Evolutionary conservation across 1,140 invertebrate species (phyloP).

Genomic region (Arctopsyche grandis): DNA sequence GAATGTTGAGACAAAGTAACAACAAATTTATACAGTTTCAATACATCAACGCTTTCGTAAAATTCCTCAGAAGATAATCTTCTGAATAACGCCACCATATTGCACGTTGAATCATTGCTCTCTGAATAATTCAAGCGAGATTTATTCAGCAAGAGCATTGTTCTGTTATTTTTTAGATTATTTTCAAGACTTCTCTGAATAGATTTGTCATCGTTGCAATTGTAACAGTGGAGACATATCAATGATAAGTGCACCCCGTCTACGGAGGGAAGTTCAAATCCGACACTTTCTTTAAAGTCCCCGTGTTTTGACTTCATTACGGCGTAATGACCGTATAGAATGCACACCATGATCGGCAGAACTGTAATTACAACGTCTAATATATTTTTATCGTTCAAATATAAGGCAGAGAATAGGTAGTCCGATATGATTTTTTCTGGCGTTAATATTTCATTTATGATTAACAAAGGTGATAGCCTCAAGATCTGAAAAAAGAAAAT

Average conservation of each 20-base stretch:
- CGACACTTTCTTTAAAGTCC: slow-evolving; percentile 18
- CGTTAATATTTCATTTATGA: slow-evolving; percentile 38
- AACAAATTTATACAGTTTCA: slow-evolving; percentile 58
- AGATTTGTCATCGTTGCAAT: neutral
- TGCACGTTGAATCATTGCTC: neutral
- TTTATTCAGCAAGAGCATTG: slow-evolving; percentile 27
- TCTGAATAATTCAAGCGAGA: slow-evolving; percentile 8
- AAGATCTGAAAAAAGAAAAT: slow-evolving; percentile 37
- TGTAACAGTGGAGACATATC: slow-evolving; percentile 46
- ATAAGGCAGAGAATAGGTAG: slow-evolving; percentile 43
- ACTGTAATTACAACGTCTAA: slow-evolving; percentile 28
- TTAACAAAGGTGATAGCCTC: slow-evolving; percentile 19
- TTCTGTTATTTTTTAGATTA: slow-evolving; percentile 22
- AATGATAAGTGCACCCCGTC: slow-evolving; percentile 35
- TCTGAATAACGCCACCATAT: slow-evolving; percentile 55
- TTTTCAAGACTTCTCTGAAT: slow-evolving; percentile 32
- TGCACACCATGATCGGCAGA: slow-evolving; percentile 43
- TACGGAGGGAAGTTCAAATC: neutral
- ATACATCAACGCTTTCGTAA: slow-evolving; percentile 55
- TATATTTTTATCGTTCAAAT: slow-evolving; percentile 38
- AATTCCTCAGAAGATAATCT: slow-evolving; percentile 61
- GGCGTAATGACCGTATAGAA: slow-evolving; percentile 41
- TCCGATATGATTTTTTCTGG: slow-evolving; percentile 33
- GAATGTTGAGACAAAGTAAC: slow-evolving; percentile 59
- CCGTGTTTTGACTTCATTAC: slow-evolving; percentile 26